These are phyloP conservation scores for Heliconius hortense DNA, from an alignment of 2,888 invertebrate species.

Conservation along the genomic window DNA sequence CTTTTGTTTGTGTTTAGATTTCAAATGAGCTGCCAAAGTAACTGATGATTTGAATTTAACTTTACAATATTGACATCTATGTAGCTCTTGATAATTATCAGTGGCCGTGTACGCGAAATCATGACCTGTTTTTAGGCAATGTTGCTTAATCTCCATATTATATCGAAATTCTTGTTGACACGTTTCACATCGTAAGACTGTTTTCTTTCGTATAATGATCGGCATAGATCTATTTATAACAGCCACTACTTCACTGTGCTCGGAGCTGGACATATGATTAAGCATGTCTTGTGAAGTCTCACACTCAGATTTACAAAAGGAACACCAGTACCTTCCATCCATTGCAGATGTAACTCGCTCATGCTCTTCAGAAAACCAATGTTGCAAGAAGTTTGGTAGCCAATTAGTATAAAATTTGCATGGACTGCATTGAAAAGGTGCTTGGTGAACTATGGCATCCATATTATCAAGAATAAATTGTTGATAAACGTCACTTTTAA, in stretches of 20 bases:
- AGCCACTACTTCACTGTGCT: slow-evolving; percentile 87
- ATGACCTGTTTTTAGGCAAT: slow-evolving; percentile 80
- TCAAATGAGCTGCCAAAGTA: slow-evolving; percentile 86
- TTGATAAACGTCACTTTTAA: slow-evolving; percentile 79
- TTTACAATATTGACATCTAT: slow-evolving; percentile 83
- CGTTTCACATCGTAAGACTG: slow-evolving; percentile 83
- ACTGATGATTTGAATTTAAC: slow-evolving; percentile 83
- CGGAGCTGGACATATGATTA: slow-evolving; percentile 84
- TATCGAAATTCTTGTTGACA: slow-evolving; percentile 87
- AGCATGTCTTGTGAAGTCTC: slow-evolving; percentile 85
- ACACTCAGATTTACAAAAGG: slow-evolving; percentile 87
- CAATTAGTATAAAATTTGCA: slow-evolving; percentile 94
- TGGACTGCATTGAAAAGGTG: slow-evolving; percentile 92
- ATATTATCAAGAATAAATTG: slow-evolving; percentile 89
- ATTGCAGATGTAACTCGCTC: slow-evolving; percentile 71
- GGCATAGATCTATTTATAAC: slow-evolving; percentile 91
- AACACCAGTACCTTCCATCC: slow-evolving; percentile 86
- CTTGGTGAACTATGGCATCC: slow-evolving; percentile 88
- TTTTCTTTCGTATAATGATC: slow-evolving; percentile 87
- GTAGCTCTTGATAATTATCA: slow-evolving; percentile 85
- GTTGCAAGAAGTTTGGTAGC: slow-evolving; percentile 85
- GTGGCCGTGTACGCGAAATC: slow-evolving; percentile 78
- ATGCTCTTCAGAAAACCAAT: slow-evolving; percentile 88
- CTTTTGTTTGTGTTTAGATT: slow-evolving; percentile 81
- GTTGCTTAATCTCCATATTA: slow-evolving; percentile 87